phyloP scores from a whole-genome alignment of 2,113 vertebrate species.

The Thomomys bottae region DNA sequence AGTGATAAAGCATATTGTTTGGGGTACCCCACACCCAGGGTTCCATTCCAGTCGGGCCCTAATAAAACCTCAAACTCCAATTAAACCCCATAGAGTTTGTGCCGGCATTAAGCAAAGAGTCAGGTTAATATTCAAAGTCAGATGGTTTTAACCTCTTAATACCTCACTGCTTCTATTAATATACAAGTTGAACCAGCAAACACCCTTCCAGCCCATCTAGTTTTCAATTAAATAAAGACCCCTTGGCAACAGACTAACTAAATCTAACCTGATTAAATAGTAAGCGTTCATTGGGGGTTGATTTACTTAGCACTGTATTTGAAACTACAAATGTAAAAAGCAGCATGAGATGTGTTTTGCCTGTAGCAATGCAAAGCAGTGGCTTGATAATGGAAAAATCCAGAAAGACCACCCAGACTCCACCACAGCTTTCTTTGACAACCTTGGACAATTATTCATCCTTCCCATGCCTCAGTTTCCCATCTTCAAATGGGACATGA shows the following conservation, averaged over 20 bases:
- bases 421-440: background rate
- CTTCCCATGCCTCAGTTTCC: background rate
- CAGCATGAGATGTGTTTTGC: background rate
- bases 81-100: background rate
- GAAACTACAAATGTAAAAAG: slow-evolving; percentile 26
- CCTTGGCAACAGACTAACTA: slow-evolving; percentile 23
- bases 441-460: background rate
- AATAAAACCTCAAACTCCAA: background rate
- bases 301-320: slow-evolving; percentile 45
- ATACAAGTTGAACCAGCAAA: background rate
- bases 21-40: background rate
- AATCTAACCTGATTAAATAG: slow-evolving; percentile 58
- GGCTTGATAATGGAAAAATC: background rate
- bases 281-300: slow-evolving; percentile 6
- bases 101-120: background rate
- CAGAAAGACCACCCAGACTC: background rate
- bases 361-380: background rate
- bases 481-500: background rate
- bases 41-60: background rate
- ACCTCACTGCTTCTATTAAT: background rate
- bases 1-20: background rate
- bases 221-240: slow-evolving; percentile 62
- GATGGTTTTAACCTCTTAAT: background rate
- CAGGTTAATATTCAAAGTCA: background rate
- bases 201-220: background rate